Evolutionary conservation across 1,140 invertebrate genomes (phyloP).

Genomic region (Penaeus chinensis): DNA sequence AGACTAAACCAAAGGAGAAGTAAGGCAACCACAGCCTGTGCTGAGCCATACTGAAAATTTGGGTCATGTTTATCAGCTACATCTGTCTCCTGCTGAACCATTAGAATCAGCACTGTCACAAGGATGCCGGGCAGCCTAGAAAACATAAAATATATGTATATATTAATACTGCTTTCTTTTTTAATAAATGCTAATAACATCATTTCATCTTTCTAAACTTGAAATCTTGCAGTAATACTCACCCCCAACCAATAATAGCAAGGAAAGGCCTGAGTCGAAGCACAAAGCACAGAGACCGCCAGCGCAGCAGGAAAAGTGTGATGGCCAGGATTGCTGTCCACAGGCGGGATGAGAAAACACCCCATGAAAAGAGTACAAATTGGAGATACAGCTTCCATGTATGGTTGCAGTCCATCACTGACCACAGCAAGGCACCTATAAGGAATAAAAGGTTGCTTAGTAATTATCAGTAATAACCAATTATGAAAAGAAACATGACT

Average conservation of each 20-base stretch:
- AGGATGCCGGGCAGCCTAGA: slow-evolving; percentile 70
- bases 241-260: slow-evolving; percentile 83
- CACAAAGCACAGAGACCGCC: slow-evolving; percentile 83
- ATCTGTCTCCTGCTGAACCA: slow-evolving; percentile 69
- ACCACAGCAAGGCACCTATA: slow-evolving; percentile 64
- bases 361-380: slow-evolving; percentile 78
- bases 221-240: slow-evolving; percentile 64
- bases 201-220: not conserved
- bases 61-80: slow-evolving; percentile 76
- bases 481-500: not conserved
- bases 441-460: slow-evolving; percentile 65
- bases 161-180: not conserved
- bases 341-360: slow-evolving; percentile 81
- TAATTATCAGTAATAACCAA: slow-evolving; percentile 42
- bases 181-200: not conserved
- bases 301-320: slow-evolving; percentile 83
- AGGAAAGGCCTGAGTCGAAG: slow-evolving; percentile 79
- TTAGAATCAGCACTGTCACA: slow-evolving; percentile 72
- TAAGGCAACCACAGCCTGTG: slow-evolving; percentile 72
- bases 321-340: slow-evolving; percentile 87
- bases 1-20: slow-evolving; percentile 67
- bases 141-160: too few species aligned
- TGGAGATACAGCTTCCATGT: slow-evolving; percentile 76
- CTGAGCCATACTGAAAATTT: slow-evolving; percentile 83
- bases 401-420: slow-evolving; percentile 55